Percentiles rank a stretch among this genome's conserved stretches.
These are phyloP conservation scores for Sylvilagus floridanus DNA, from an alignment of 2,797 vertebrate species.

Conservation along the genomic window DNA sequence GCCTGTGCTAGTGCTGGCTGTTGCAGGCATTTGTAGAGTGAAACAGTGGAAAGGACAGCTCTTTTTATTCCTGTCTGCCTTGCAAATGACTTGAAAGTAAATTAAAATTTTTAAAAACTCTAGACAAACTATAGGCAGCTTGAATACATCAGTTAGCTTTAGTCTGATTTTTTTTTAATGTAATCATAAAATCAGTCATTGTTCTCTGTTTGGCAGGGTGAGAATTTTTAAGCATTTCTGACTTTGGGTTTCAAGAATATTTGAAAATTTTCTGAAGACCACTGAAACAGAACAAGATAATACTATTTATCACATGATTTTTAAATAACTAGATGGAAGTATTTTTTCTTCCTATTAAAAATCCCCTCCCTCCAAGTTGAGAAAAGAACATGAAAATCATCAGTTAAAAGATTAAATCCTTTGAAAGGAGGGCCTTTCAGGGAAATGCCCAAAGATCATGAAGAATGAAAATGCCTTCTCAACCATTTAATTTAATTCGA, in stretches of 20 bases:
- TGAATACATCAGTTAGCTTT: background rate
- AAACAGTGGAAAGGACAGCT: no score
- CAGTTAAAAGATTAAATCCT: slow-evolving; percentile 69
- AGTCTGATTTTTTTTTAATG: background rate
- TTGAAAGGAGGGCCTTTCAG: slow-evolving; percentile 60
- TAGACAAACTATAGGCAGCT: background rate
- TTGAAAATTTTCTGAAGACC: background rate
- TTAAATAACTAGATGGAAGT: slow-evolving; percentile 59
- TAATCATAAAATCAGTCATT: slow-evolving; percentile 13
- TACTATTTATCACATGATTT: background rate
- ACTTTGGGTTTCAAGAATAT: background rate
- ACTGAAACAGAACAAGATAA: slow-evolving; percentile 41
- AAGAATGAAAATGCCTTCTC: slow-evolving; percentile 75
- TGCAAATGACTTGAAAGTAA: no score
- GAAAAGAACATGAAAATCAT: slow-evolving; percentile 72
- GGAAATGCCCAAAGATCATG: background rate
- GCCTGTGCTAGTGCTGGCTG: no score
- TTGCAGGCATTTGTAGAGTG: no score
- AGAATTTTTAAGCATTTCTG: slow-evolving; percentile 51
- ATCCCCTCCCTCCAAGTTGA: slow-evolving; percentile 20
- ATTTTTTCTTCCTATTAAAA: slow-evolving; percentile 54
- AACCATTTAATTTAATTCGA: slow-evolving; percentile 39
- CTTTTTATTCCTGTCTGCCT: no score
- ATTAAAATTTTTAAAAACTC: background rate
- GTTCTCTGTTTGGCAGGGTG: background rate